Percentiles rank a stretch among this genome's conserved stretches.
Conservation (phyloP, 1,140 invertebrate species). For the Micrasema minimum region DNA sequence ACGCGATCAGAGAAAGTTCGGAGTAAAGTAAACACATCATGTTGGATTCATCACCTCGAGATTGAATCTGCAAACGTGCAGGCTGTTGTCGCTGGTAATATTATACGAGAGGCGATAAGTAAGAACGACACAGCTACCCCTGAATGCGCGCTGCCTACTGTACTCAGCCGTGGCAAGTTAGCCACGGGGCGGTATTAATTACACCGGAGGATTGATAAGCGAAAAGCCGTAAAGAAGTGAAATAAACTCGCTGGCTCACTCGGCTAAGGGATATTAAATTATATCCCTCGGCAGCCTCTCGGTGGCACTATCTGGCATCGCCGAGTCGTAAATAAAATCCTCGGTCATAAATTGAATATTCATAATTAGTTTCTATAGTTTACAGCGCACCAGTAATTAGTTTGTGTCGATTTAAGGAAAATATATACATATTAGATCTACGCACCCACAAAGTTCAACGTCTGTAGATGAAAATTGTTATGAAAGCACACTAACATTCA, state of each 20-base stretch:
- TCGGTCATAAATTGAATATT: slow-evolving; percentile 53
- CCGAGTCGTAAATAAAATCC: slow-evolving; percentile 51
- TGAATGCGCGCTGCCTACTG: slow-evolving; percentile 15
- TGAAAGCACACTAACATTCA: too few relatives aligned
- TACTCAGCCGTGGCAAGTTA: slow-evolving; percentile 27
- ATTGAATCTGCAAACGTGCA: too few relatives aligned
- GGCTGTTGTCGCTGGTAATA: too few relatives aligned
- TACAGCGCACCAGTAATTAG: slow-evolving; percentile 51
- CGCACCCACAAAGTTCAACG: too few relatives aligned
- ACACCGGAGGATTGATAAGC: slow-evolving; percentile 49
- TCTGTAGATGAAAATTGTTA: too few relatives aligned
- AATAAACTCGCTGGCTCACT: slow-evolving; percentile 41
- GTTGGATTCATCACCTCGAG: background rate
- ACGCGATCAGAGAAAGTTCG: background rate
- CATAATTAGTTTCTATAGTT: slow-evolving; percentile 54
- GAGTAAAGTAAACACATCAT: background rate
- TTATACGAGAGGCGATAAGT: too few relatives aligned
- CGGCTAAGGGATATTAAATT: slow-evolving; percentile 51
- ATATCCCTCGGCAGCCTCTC: slow-evolving; percentile 41
- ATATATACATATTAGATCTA: too few relatives aligned
- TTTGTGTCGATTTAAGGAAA: slow-evolving; percentile 50
- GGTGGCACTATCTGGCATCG: slow-evolving; percentile 50
- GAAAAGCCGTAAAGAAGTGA: slow-evolving; percentile 45
- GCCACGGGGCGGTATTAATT: slow-evolving; percentile 49
- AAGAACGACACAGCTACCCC: background rate